Evolutionary conservation across 2,797 vertebrate genomes (phyloP).

Genomic region (Acanthornis magna): DNA sequence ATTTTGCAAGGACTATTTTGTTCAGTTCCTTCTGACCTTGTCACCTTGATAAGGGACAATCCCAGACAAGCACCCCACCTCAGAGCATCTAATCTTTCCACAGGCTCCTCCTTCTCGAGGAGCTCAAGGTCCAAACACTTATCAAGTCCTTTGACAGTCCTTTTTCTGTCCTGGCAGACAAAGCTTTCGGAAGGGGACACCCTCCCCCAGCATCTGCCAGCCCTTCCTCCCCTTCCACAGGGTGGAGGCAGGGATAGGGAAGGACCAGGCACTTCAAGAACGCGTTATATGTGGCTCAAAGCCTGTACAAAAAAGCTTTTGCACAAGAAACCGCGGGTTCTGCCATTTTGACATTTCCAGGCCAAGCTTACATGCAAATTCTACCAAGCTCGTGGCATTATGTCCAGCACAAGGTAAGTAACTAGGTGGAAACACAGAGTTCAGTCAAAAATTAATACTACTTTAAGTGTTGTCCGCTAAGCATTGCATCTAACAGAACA

Average conservation of each 20-base stretch:
- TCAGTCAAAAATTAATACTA: neutral
- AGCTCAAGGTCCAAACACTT: neutral
- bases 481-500: neutral
- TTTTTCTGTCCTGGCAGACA: neutral
- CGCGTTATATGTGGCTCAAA: accelerated
- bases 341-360: neutral
- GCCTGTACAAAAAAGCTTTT: neutral
- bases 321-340: neutral
- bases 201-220: neutral
- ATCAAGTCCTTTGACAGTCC: neutral
- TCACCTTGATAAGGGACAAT: neutral
- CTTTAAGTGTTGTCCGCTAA: neutral
- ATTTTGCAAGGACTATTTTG: neutral
- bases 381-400: neutral
- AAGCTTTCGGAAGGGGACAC: neutral
- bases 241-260: neutral
- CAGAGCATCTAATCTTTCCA: neutral
- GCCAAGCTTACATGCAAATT: neutral
- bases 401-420: neutral
- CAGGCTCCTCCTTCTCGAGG: neutral
- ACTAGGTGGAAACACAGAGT: neutral
- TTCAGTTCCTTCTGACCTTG: neutral
- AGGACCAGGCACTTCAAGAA: neutral
- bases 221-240: neutral
- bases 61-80: neutral